phyloP scores from a whole-genome alignment of 1,140 invertebrate species.

The Hormaphis cornu region DNA sequence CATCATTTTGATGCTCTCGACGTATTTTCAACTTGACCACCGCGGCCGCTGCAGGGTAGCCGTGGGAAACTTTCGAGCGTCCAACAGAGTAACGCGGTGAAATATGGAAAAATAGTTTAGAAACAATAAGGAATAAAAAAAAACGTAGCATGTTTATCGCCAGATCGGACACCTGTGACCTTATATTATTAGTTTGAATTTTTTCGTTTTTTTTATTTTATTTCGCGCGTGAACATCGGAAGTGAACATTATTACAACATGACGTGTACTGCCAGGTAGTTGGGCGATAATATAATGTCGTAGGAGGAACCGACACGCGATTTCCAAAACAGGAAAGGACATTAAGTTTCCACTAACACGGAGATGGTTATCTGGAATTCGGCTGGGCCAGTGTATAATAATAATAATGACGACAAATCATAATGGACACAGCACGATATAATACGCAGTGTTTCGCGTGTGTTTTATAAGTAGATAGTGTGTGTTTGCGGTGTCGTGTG shows the following conservation, averaged over 20 bases:
- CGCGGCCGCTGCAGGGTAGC: background rate
- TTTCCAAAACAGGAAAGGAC: conserved; percentile 29
- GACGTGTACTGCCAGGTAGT: background rate
- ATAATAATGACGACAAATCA: conserved; percentile 18
- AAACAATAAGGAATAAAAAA: background rate
- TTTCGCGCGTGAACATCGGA: conserved; percentile 28
- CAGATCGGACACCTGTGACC: conserved; percentile 29
- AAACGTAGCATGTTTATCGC: conserved; percentile 13
- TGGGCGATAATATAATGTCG: background rate
- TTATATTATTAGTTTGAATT: conserved; percentile 7
- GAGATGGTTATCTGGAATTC: conserved; percentile 6
- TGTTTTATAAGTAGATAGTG: background rate
- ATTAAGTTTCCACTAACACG: conserved; percentile 27
- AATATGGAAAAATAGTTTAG: background rate
- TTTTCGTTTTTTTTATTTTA: background rate
- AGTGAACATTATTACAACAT: conserved; percentile 10
- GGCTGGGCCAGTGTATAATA: conserved; percentile 5
- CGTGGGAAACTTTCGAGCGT: background rate
- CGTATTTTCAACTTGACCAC: no score
- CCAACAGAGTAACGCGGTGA: background rate
- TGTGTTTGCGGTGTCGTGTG: background rate
- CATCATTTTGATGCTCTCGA: no score
- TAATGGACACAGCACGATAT: conserved; percentile 13
- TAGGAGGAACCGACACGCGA: conserved; percentile 30
- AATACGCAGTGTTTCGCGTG: background rate